Conservation (phyloP, 2,888 invertebrate genomes). For the Ecliptopera silaceata region DNA sequence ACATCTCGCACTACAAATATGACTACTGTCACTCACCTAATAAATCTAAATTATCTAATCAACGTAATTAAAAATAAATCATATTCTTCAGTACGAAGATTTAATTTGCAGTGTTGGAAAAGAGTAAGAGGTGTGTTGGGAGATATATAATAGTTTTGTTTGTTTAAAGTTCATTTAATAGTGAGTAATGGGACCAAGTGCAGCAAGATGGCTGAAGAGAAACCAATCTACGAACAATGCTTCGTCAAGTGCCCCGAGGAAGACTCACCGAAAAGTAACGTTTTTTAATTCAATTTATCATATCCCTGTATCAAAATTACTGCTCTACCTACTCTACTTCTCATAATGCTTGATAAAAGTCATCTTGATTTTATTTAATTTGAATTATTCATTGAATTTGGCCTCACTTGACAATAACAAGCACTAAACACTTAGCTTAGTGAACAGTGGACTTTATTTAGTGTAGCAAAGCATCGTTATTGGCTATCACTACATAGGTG, state of each 20-base stretch:
- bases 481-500: too few species aligned
- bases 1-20: neutral
- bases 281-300: neutral
- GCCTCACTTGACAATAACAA: too few species aligned
- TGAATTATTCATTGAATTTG: too few species aligned
- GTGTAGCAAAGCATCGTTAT: too few species aligned
- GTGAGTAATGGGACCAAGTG: slow-evolving; percentile 37
- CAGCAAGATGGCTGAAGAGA: slow-evolving; percentile 34
- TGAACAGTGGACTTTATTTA: too few species aligned
- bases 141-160: slow-evolving; percentile 27
- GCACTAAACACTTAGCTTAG: too few species aligned
- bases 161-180: slow-evolving; percentile 21
- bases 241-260: slow-evolving; percentile 34
- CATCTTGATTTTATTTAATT: too few species aligned
- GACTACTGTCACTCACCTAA: slow-evolving; percentile 16
- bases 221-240: slow-evolving; percentile 31
- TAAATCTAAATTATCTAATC: slow-evolving; percentile 1
- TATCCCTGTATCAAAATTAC: too few species aligned
- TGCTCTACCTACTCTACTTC: too few species aligned
- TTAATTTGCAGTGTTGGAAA: neutral
- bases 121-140: neutral
- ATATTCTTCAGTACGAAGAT: neutral
- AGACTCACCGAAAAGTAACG: slow-evolving; percentile 38
- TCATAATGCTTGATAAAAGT: too few species aligned
- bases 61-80: neutral